Conservation (phyloP, 1,140 invertebrate genomes). For the Drosophila ambigua region DNA sequence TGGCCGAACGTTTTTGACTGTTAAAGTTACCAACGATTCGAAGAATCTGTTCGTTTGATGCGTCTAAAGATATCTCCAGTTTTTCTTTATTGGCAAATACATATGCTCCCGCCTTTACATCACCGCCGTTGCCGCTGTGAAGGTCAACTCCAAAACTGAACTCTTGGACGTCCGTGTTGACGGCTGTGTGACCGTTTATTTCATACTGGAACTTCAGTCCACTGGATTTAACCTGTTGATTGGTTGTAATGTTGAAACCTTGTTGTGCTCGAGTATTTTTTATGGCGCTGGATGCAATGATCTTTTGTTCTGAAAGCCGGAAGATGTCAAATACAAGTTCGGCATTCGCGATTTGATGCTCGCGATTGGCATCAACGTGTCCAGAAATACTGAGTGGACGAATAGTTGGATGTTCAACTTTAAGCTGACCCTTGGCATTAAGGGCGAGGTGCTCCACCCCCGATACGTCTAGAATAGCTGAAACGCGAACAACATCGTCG, state of each 20-base stretch:
- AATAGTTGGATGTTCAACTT: constrained; percentile 87
- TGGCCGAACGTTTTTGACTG: constrained; percentile 52
- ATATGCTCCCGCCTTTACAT: constrained; percentile 27
- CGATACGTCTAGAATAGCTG: constrained; percentile 50
- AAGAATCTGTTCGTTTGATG: constrained; percentile 61
- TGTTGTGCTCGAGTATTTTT: constrained; percentile 35
- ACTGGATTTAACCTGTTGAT: constrained; percentile 48
- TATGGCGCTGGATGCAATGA: constrained; percentile 80
- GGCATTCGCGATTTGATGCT: constrained; percentile 82
- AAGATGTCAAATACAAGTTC: constrained; percentile 87
- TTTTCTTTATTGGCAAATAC: constrained; percentile 48
- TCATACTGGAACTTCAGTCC: constrained; percentile 70
- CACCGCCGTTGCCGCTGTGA: constrained; percentile 29
- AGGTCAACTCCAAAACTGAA: constrained; percentile 47
- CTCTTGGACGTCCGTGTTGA: constrained; percentile 45
- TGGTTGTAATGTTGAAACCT: constrained; percentile 63
- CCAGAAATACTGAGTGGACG: constrained; percentile 85
- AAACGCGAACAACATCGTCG: constrained; percentile 84
- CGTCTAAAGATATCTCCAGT: constrained; percentile 72
- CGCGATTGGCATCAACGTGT: constrained; percentile 83
- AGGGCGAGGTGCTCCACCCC: constrained; percentile 84
- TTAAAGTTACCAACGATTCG: constrained; percentile 42
- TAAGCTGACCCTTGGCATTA: constrained; percentile 85
- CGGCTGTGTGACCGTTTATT: constrained; percentile 39
- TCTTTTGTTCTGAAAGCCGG: constrained; percentile 86